Evolutionary conservation across 2,797 vertebrate species (phyloP), one percentile per base, ranked within the genome.

Genomic region (Coregonus ussuriensis): DNA sequence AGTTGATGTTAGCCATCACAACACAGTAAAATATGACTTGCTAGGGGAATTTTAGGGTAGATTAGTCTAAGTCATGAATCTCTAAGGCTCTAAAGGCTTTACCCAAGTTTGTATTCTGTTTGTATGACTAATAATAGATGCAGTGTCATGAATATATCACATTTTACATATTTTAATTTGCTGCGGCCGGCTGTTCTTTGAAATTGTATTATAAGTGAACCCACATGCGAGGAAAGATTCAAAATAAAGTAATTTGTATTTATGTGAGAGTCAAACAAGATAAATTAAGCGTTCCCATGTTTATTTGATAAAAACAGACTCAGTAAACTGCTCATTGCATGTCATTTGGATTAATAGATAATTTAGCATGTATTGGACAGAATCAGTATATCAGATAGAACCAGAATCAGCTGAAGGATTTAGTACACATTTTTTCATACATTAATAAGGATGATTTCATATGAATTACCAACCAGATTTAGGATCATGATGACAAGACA

Each of bases 221-320:
- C 74, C 70, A 68, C 66, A 79, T 41, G 63, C 67, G 74, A 14
- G 29, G 72, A 83, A 69, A 63, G 77, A 83, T 85, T 74, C 47
- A 70, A 66, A 74, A 78, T 76, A 82, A 63, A 51, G 72, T 33
- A 73, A 77, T 86, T 69, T 79, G 67, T 80, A 87, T 88, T 89
- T 70, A 84, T 87, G 79, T 41, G 21, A 74, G 74, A 87, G 72
- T 83, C 77, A 83, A 81, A 86, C 75, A 77, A 72, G 81, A 86
- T 79, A 82, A 87, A 86, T 84, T 54, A 80, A 79, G 67, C 18
- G 3, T 77, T 78, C 75, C 76, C 80, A 87, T 90, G 77, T 93
- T 91, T 89, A 87, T 89, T 88, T 90, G 62, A 90, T 84, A 62
- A 59, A 85, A 88, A 91, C 89, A 89, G 89, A 93, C 35, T 29